These are phyloP conservation scores for Deilephila elpenor DNA, from an alignment of 2,888 invertebrate species.

Conservation along the genomic window DNA sequence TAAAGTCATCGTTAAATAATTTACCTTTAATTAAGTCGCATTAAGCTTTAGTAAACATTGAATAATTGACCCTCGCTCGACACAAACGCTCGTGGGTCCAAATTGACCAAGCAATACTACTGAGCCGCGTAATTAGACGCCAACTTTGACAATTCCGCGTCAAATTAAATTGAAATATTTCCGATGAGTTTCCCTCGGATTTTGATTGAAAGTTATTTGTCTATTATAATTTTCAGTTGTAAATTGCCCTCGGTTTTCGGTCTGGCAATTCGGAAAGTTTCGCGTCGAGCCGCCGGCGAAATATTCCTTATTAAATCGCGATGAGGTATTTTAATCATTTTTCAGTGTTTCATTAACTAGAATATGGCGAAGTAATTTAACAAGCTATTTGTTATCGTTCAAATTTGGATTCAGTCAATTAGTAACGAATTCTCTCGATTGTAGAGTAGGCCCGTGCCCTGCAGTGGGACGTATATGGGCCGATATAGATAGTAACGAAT, in stretches of 20 bases:
- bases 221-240: slow-evolving; percentile 2
- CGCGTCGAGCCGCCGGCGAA: neutral
- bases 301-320: neutral
- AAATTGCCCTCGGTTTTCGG: neutral
- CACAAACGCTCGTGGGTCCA: neutral
- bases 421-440: too few species aligned
- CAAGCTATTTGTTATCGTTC: too few species aligned
- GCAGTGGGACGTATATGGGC: too few species aligned
- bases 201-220: slow-evolving; percentile 33
- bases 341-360: neutral
- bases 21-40: neutral
- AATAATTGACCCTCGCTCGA: neutral
- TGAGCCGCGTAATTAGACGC: slow-evolving; percentile 9
- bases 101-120: slow-evolving; percentile 8
- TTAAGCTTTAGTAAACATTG: neutral
- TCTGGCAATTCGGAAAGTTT: slow-evolving; percentile 3
- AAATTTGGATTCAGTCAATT: too few species aligned
- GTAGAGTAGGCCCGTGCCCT: too few species aligned
- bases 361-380: neutral
- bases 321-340: slow-evolving; percentile 1
- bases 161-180: slow-evolving; percentile 40
- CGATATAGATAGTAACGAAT: too few species aligned
- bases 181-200: slow-evolving; percentile 4
- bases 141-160: slow-evolving; percentile 37
- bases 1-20: neutral